Conservation (phyloP, 2,797 vertebrate genomes). For the Pitangus sulphuratus region DNA sequence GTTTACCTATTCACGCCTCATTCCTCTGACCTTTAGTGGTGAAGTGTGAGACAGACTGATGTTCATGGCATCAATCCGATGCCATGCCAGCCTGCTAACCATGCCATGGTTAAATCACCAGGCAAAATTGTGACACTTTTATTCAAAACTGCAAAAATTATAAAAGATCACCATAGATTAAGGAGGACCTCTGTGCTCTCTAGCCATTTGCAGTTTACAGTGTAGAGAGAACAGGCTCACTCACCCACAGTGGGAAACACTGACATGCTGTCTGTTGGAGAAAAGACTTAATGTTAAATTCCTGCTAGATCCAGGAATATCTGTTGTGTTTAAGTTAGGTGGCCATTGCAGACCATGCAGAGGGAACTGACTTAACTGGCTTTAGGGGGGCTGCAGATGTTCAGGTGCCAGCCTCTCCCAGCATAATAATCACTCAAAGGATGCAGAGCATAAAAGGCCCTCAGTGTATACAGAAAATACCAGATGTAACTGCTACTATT, state of each 20-base stretch:
- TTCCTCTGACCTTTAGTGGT: constrained; percentile 12
- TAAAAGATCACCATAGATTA: not conserved
- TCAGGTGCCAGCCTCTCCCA: not conserved
- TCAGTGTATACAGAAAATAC: not conserved
- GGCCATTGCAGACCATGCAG: not conserved
- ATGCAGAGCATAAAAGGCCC: not conserved
- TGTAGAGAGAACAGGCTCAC: not conserved
- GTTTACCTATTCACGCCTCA: not conserved
- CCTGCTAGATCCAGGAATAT: not conserved
- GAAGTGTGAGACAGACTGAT: not conserved
- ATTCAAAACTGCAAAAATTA: not conserved
- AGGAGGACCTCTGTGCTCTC: not conserved
- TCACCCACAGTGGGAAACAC: not conserved
- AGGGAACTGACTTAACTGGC: not conserved
- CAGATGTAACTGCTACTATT: constrained; percentile 48
- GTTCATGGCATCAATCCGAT: not conserved
- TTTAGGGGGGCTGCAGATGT: constrained; percentile 29
- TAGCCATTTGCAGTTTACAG: not conserved
- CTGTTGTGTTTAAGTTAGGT: not conserved
- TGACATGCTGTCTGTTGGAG: not conserved
- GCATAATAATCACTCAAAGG: not conserved
- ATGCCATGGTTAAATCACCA: not conserved
- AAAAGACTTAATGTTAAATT: not conserved
- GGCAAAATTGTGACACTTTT: not conserved
- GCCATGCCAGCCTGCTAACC: not conserved